These are phyloP conservation scores for Diaprepes abbreviatus DNA, from an alignment of 2,888 invertebrate species.

Conservation along the genomic window DNA sequence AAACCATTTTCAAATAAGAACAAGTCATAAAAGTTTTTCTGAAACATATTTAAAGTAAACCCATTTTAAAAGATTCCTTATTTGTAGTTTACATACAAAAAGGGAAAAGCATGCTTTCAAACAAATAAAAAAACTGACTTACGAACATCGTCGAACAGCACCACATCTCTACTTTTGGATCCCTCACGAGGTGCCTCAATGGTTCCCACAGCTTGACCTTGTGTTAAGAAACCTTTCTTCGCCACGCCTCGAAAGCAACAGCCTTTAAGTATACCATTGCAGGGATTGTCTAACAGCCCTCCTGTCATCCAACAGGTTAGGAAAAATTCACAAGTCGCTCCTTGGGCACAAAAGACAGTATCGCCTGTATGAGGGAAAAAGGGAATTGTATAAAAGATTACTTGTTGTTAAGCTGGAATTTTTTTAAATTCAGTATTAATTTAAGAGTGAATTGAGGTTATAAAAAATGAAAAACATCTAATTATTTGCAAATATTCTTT, in stretches of 20 bases:
- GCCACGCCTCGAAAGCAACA: slow-evolving; percentile 81
- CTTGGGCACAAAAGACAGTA: slow-evolving; percentile 72
- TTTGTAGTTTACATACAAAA: not conserved
- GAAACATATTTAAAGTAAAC: too few species aligned
- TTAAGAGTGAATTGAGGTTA: too few species aligned
- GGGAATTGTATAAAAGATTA: too few species aligned
- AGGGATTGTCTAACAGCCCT: slow-evolving; percentile 87
- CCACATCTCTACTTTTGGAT: slow-evolving; percentile 72
- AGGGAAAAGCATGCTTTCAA: slow-evolving; percentile 38
- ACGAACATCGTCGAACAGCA: slow-evolving; percentile 68
- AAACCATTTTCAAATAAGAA: too few species aligned
- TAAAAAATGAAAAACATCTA: too few species aligned
- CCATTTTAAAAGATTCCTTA: too few species aligned
- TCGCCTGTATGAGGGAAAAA: slow-evolving; percentile 12
- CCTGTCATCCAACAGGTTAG: slow-evolving; percentile 93
- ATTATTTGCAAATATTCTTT: too few species aligned
- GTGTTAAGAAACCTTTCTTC: slow-evolving; percentile 74
- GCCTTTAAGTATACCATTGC: slow-evolving; percentile 81
- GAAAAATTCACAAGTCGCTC: slow-evolving; percentile 91
- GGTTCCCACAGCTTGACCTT: slow-evolving; percentile 75
- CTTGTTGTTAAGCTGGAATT: too few species aligned
- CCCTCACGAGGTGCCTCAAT: slow-evolving; percentile 72
- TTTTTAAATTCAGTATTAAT: too few species aligned
- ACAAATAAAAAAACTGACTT: slow-evolving; percentile 57
- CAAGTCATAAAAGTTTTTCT: too few species aligned